Percentiles rank a stretch among this genome's conserved stretches.
These are phyloP conservation scores for Istiophorus platypterus DNA, from an alignment of 2,113 vertebrate genomes.

Conservation along the genomic window DNA sequence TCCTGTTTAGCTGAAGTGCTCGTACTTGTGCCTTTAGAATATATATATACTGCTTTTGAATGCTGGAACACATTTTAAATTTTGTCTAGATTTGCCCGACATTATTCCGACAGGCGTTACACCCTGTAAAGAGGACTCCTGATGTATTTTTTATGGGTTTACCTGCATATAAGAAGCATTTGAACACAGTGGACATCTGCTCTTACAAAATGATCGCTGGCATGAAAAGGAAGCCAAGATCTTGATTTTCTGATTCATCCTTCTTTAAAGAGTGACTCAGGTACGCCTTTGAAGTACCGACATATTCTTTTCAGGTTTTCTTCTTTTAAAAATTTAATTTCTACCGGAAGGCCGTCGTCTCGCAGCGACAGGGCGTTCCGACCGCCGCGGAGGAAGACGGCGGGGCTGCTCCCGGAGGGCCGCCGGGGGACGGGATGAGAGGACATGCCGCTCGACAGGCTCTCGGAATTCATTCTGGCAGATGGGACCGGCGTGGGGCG, in stretches of 20 bases:
- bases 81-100: background rate
- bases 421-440: conserved; percentile 37
- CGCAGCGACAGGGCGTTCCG: background rate
- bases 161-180: conserved; percentile 21
- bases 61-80: background rate
- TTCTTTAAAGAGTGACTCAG: conserved; percentile 37
- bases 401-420: background rate
- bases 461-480: conserved; percentile 68
- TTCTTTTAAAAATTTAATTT: conserved; percentile 22
- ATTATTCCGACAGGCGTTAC: conserved; percentile 7
- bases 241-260: conserved; percentile 40
- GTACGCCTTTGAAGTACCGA: conserved; percentile 33
- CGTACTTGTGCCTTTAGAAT: background rate
- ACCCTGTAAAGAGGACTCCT: conserved; percentile 8
- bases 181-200: conserved; percentile 33
- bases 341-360: background rate
- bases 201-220: conserved; percentile 30
- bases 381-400: conserved; percentile 24
- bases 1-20: background rate
- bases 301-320: conserved; percentile 26
- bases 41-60: conserved; percentile 12
- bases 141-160: conserved; percentile 35
- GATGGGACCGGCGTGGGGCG: conserved; percentile 48
- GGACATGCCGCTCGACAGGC: conserved; percentile 52
- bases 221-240: conserved; percentile 43